A percentile compares a stretch with the other conserved stretches of the same genome.
Evolutionary conservation across 2,797 vertebrate genomes (phyloP).

Genomic region (Eptatretus atami): DNA sequence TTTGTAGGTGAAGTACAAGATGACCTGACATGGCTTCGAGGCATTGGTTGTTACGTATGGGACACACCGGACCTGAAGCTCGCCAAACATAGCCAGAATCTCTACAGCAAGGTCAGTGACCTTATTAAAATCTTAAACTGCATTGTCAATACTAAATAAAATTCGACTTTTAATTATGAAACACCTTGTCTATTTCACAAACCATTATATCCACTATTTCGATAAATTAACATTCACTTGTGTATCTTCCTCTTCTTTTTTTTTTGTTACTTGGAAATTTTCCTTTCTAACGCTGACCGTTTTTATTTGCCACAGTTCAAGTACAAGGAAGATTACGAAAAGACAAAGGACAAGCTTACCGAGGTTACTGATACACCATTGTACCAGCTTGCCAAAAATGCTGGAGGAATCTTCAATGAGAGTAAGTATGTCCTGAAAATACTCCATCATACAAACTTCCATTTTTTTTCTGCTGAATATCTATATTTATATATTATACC

Average conservation of each 20-base stretch:
- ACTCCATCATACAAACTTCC: too few species aligned
- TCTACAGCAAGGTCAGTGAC: conserved; percentile 51
- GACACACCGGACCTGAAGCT: conserved; percentile 46
- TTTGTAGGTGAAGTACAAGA: conserved; percentile 70
- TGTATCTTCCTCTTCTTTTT: too few species aligned
- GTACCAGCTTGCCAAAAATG: conserved; percentile 39
- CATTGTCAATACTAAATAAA: too few species aligned
- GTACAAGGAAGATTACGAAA: conserved; percentile 53
- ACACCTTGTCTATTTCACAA: too few species aligned
- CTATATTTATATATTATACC: too few species aligned
- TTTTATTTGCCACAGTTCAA: conserved; percentile 25
- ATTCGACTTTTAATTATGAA: too few species aligned
- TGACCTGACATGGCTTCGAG: conserved; percentile 59
- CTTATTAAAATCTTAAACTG: background rate
- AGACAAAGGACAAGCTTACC: conserved; percentile 48
- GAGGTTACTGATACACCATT: conserved; percentile 49
- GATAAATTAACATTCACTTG: too few species aligned
- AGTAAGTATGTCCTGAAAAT: conserved; percentile 16
- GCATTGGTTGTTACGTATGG: conserved; percentile 57
- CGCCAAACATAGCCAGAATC: conserved; percentile 44
- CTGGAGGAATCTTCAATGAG: conserved; percentile 34
- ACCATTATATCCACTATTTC: too few species aligned
- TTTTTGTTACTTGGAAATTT: background rate
- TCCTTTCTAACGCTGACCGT: too few species aligned
- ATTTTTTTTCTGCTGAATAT: too few species aligned